Base-by-base conservation (phyloP, 2,797 vertebrate species). In the Macropus fuliginosus region DNA sequence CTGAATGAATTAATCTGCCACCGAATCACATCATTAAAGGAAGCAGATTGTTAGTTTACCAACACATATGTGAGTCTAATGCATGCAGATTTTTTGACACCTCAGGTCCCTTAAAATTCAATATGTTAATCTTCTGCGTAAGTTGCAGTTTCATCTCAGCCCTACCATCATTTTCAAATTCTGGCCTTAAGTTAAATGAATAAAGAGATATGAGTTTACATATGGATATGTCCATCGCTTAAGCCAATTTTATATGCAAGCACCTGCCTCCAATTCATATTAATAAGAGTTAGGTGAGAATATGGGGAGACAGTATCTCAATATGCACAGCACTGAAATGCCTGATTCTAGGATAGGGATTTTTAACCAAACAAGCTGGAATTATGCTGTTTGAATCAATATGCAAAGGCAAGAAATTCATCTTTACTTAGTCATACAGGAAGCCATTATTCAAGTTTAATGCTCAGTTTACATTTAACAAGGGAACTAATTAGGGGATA, bases 401-500 rank as follows among this genome's bases (percentile, higher is more conserved):
- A 95, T 59, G 89, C 96, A 97, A 98, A 98, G 95, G 96, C 98
- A 98, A 98, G 97, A 98, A 98, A 98, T 98, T 98, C 94, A 96
- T 98, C 96, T 97, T 98, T 98, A 95, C 93, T 98, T 98, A 98
- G 95, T 98, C 97, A 97, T 95, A 97, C 98, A 98, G 98, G 97
- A 98, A 98, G 98, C 98, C 97, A 98, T 98, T 97, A 98, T 94
- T 98, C 98, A 98, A 97, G 95, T 92, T 62, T 98, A 98, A 98
- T 97, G 97, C 96, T 97, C 89, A 94, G 92, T 98, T 98, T 98
- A 98, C 98, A 98, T 98, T 98, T 98, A 98, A 98, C 98, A 97
- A 98, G 97, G 98, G 98, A 98, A 98, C 98, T 98, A 98, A 98
- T 98, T 98, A 98, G 94, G 92, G 95, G 94, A 98, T 94, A 97